phyloP scores from a whole-genome alignment of 2,113 vertebrate genomes.

The Rhinolophus ferrumequinum region DNA sequence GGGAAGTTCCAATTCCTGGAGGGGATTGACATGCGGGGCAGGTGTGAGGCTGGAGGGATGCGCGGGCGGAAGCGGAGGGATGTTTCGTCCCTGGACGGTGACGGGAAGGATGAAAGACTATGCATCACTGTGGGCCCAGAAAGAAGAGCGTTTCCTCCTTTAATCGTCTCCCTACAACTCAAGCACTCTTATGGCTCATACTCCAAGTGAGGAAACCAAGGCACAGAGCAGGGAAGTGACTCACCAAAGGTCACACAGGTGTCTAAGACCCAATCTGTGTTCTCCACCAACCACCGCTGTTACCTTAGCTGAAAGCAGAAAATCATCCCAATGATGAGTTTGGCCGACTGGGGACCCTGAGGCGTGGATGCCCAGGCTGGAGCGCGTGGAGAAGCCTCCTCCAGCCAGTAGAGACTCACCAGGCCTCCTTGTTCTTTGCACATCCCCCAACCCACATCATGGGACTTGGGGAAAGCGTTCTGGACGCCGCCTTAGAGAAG shows the following conservation, averaged over 20 bases:
- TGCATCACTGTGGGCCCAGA: fast-evolving
- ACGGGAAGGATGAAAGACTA: not conserved
- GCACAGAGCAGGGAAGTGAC: not conserved
- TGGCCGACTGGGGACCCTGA: fast-evolving
- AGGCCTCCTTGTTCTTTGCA: fast-evolving
- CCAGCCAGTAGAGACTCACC: fast-evolving
- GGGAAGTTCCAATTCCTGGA: not conserved
- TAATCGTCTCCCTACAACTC: not conserved
- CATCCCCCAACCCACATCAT: not conserved
- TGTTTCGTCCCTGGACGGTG: not conserved
- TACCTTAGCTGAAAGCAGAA: not conserved
- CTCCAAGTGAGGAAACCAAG: not conserved
- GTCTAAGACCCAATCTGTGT: not conserved
- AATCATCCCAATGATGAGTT: not conserved
- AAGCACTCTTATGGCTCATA: too few relatives aligned
- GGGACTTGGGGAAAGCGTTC: not conserved
- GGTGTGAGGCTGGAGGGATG: not conserved
- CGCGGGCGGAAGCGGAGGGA: fast-evolving
- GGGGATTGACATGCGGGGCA: fast-evolving
- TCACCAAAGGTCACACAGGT: not conserved
- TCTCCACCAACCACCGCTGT: fast-evolving
- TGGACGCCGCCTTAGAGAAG: not conserved
- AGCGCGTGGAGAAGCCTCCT: not conserved
- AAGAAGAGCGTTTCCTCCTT: not conserved
- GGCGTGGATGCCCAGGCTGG: fast-evolving